phyloP scores from a whole-genome alignment of 2,888 invertebrate species.

The Noctua comes region DNA sequence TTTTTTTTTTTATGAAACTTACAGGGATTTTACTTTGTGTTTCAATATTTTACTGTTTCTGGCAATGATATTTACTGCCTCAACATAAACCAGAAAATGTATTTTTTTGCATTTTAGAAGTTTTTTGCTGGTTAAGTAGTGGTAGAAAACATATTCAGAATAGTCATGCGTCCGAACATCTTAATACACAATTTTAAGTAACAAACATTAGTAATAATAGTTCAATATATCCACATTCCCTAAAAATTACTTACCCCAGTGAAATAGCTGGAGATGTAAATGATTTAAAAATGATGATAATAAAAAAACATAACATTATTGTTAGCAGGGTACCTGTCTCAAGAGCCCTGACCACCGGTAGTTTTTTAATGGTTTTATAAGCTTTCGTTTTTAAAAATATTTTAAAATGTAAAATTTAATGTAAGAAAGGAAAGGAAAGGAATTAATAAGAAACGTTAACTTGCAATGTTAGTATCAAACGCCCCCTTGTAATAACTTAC shows the following conservation, averaged over 20 bases:
- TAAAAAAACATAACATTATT: background rate
- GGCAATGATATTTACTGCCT: background rate
- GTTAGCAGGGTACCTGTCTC: background rate
- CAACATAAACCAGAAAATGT: background rate
- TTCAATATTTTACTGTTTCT: background rate
- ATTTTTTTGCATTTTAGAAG: too few relatives aligned
- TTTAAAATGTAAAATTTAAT: background rate
- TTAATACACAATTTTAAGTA: background rate
- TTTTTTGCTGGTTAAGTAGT: background rate
- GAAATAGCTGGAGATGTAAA: background rate
- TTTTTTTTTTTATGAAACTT: too few relatives aligned
- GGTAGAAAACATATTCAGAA: background rate
- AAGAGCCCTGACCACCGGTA: background rate
- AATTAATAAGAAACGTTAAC: slow-evolving; percentile 4
- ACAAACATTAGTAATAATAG: background rate
- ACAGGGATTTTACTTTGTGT: background rate
- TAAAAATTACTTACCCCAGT: background rate
- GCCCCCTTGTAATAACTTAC: slow-evolving; percentile 31
- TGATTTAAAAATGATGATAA: background rate
- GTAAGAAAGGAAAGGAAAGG: too few relatives aligned
- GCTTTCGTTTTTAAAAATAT: background rate
- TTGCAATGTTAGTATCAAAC: slow-evolving; percentile 10
- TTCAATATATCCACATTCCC: background rate
- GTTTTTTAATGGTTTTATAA: background rate
- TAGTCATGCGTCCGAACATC: background rate